Conservation (phyloP, 2,797 vertebrate genomes). For the Catharus ustulatus region DNA sequence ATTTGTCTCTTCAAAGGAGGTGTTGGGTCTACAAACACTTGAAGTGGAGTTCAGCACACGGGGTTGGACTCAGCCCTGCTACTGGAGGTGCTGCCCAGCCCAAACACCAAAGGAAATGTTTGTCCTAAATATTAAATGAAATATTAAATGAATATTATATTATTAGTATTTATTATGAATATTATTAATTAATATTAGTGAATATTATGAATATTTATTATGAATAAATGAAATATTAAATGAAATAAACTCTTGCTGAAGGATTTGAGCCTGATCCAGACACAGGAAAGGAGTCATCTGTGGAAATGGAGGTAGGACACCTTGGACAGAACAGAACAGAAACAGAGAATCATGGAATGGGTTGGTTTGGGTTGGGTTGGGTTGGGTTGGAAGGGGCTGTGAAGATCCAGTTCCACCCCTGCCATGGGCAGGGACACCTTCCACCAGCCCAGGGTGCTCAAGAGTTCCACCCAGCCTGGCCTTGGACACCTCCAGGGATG, state of each 20-base stretch:
- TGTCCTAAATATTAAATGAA: background rate
- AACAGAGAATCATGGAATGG: background rate
- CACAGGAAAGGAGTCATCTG: background rate
- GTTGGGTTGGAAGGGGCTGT: background rate
- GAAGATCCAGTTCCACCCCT: rapidly evolving
- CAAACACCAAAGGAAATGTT: background rate
- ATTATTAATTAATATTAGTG: too few relatives aligned
- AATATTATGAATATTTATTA: too few relatives aligned
- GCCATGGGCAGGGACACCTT: background rate
- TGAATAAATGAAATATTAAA: background rate
- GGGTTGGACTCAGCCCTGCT: background rate
- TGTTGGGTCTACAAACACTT: background rate
- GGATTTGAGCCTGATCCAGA: background rate
- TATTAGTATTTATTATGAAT: too few relatives aligned
- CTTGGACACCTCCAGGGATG: background rate
- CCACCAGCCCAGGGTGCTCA: rapidly evolving
- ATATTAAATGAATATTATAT: too few relatives aligned
- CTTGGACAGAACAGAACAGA: rapidly evolving
- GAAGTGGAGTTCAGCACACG: background rate
- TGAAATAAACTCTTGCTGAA: background rate
- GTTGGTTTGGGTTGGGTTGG: background rate
- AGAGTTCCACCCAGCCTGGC: rapidly evolving
- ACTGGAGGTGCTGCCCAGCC: background rate
- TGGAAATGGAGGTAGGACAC: background rate
- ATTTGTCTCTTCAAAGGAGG: background rate